Evolutionary conservation across 1,140 invertebrate genomes (phyloP).

Genomic region (Apocrypta bakeri): DNA sequence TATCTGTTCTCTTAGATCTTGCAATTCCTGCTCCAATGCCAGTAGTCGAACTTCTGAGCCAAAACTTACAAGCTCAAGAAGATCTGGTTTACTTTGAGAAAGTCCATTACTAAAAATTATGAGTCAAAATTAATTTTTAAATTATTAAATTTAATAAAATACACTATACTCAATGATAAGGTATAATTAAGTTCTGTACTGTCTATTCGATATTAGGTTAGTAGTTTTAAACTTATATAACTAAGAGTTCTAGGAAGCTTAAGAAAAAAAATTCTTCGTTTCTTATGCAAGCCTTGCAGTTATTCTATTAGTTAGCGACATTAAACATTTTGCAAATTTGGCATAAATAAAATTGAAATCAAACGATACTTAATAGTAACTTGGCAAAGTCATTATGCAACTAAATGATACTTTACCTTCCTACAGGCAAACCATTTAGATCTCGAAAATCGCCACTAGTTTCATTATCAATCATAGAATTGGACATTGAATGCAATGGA

Average conservation of each 20-base stretch:
- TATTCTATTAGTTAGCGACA: background rate
- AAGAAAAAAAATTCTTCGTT: background rate
- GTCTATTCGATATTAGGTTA: background rate
- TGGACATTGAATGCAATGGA: slow-evolving; percentile 72
- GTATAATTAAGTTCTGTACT: background rate
- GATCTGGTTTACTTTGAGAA: slow-evolving; percentile 69
- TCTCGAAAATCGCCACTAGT: slow-evolving; percentile 58
- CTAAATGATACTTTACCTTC: slow-evolving; percentile 57
- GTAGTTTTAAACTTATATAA: slow-evolving; percentile 15
- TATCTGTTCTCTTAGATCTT: slow-evolving; percentile 71
- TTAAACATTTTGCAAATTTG: background rate
- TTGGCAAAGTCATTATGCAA: slow-evolving; percentile 24
- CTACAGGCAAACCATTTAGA: slow-evolving; percentile 62
- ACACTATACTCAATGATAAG: too few relatives aligned
- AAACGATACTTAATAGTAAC: slow-evolving; percentile 24
- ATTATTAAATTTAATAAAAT: too few relatives aligned
- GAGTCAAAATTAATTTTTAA: background rate
- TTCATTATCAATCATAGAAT: slow-evolving; percentile 73
- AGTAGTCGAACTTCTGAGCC: slow-evolving; percentile 72
- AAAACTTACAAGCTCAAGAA: slow-evolving; percentile 73
- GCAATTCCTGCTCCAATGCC: slow-evolving; percentile 71
- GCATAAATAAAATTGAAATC: slow-evolving; percentile 7
- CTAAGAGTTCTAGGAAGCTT: background rate
- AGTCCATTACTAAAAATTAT: slow-evolving; percentile 60
- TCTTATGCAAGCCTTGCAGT: background rate